A percentile compares a stretch with the other conserved stretches of the same genome.
These are phyloP conservation scores for Phyllopteryx taeniolatus DNA, from an alignment of 2,113 vertebrate species.

Conservation along the genomic window DNA sequence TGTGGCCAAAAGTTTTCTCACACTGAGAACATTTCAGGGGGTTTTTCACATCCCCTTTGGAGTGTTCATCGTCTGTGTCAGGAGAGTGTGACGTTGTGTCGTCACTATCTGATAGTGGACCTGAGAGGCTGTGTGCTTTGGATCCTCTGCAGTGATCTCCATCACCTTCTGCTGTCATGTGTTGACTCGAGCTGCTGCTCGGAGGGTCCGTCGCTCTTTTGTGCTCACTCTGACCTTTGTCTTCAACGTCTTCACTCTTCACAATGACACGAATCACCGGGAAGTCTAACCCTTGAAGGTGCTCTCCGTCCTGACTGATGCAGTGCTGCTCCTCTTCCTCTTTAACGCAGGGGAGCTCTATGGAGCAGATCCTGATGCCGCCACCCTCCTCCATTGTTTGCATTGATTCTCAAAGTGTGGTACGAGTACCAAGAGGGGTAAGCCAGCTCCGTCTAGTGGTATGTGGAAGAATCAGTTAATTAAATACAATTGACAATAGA, in stretches of 20 bases:
- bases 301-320: not conserved
- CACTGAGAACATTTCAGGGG: not conserved
- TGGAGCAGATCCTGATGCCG: not conserved
- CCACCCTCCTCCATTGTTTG: not conserved
- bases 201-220: not conserved
- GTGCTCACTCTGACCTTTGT: not conserved
- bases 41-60: not conserved
- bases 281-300: not conserved
- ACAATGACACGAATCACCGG: not conserved
- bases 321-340: not conserved
- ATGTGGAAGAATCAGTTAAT: too few species aligned
- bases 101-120: not conserved
- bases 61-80: not conserved
- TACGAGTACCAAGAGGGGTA: too few species aligned
- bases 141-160: not conserved
- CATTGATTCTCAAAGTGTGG: not conserved
- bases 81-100: not conserved
- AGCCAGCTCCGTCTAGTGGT: too few species aligned
- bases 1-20: not conserved
- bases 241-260: conserved; percentile 1
- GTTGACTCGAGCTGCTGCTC: not conserved
- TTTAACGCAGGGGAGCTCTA: not conserved
- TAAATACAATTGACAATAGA: too few species aligned
- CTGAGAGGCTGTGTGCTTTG: not conserved
- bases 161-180: not conserved